phyloP scores from a whole-genome alignment of 1,140 invertebrate species.

The Archegozetes longisetosus region DNA sequence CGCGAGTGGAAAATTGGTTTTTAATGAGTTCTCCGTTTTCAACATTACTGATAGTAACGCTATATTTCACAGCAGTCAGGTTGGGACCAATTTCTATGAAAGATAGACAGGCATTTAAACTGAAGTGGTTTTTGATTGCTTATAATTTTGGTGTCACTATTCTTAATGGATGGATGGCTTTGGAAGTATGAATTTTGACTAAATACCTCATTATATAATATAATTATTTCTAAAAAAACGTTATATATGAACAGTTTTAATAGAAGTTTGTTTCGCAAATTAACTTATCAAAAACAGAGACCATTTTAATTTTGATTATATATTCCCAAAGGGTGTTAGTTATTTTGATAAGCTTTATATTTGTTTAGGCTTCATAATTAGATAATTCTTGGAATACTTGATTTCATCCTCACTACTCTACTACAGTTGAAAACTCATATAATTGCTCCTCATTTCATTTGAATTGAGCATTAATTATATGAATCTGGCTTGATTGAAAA shows the following conservation, averaged over 20 bases:
- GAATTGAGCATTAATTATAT: no score
- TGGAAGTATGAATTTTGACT: conserved; percentile 19
- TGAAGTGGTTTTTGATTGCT: conserved; percentile 23
- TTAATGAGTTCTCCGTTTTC: neutral
- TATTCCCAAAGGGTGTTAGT: neutral
- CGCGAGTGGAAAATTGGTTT: neutral
- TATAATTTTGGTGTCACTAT: conserved; percentile 34
- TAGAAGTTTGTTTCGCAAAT: no score
- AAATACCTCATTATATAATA: neutral
- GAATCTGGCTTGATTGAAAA: no score
- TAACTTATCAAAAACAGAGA: neutral
- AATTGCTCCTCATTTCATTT: no score
- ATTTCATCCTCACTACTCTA: no score
- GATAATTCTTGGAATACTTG: no score
- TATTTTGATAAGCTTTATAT: neutral
- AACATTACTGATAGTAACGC: neutral
- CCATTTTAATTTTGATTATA: neutral
- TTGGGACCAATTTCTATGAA: neutral
- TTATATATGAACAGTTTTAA: neutral
- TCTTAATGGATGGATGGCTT: conserved; percentile 31
- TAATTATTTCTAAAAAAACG: neutral
- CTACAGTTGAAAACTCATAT: no score
- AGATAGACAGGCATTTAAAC: neutral
- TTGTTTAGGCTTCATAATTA: no score
- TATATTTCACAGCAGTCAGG: neutral